Percentiles rank a stretch among this genome's conserved stretches.
Conservation (phyloP, 1,140 invertebrate genomes). For the Pseudobourletiella spinata region DNA sequence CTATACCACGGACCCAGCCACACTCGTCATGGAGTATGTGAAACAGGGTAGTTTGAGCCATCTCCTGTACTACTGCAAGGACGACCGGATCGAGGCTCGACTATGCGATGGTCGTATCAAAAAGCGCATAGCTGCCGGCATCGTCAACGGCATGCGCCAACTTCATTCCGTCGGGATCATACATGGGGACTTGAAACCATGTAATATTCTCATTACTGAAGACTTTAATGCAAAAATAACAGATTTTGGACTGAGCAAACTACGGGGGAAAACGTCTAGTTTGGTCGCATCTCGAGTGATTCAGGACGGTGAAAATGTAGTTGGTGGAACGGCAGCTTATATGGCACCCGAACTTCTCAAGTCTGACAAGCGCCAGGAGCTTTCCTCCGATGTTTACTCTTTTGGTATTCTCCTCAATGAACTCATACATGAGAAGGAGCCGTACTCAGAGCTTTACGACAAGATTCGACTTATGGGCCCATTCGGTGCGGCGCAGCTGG, state of each 20-base stretch:
- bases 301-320: neutral
- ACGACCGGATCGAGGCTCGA: slow-evolving; percentile 11
- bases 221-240: slow-evolving; percentile 14
- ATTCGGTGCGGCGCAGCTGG: slow-evolving; percentile 12
- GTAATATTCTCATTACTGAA: slow-evolving; percentile 10
- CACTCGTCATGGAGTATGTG: slow-evolving; percentile 18
- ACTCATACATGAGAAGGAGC: slow-evolving; percentile 15
- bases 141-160: slow-evolving; percentile 14
- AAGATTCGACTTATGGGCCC: slow-evolving; percentile 6
- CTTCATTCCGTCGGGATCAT: slow-evolving; percentile 16
- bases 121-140: slow-evolving; percentile 6
- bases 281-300: neutral
- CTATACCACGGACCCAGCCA: neutral
- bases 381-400: slow-evolving; percentile 4
- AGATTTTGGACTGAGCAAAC: slow-evolving; percentile 12
- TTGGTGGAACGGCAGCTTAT: slow-evolving; percentile 18
- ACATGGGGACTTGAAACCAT: slow-evolving; percentile 19
- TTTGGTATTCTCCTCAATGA: slow-evolving; percentile 22
- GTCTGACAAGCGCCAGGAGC: neutral
- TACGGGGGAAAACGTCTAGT: slow-evolving; percentile 9
- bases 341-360: slow-evolving; percentile 18
- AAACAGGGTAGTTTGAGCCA: slow-evolving; percentile 12
- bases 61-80: slow-evolving; percentile 10
- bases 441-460: slow-evolving; percentile 5
- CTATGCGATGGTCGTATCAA: slow-evolving; percentile 17